A percentile compares a stretch with the other conserved stretches of the same genome.
Conservation (phyloP, 2,888 invertebrate species). For the Ophioninae sp. region DNA sequence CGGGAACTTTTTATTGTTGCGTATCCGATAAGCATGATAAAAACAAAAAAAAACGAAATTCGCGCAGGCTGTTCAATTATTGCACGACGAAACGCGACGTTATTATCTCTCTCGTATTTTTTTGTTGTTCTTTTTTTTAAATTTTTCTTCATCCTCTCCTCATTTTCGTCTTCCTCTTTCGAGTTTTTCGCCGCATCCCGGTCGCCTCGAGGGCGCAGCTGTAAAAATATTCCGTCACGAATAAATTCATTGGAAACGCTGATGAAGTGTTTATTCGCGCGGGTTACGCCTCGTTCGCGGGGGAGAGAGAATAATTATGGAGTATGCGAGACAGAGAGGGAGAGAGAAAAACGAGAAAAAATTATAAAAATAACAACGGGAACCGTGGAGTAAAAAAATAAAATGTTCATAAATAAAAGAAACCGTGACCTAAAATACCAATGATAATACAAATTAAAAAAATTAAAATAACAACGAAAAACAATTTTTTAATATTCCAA, state of each 20-base stretch:
- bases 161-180: too few relatives aligned
- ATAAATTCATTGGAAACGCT: slow-evolving; percentile 6
- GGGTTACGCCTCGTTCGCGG: not conserved
- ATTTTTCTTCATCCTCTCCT: too few relatives aligned
- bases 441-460: too few relatives aligned
- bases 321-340: too few relatives aligned
- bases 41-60: slow-evolving; percentile 5
- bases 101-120: not conserved
- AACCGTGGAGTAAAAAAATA: too few relatives aligned
- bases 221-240: slow-evolving; percentile 12
- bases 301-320: not conserved
- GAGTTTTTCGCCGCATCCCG: slow-evolving; percentile 9
- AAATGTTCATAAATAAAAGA: too few relatives aligned
- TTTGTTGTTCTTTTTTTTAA: too few relatives aligned
- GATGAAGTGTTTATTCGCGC: slow-evolving; percentile 15
- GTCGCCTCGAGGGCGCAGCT: not conserved
- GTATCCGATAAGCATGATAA: not conserved
- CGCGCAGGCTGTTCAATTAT: slow-evolving; percentile 14
- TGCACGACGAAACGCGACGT: not conserved
- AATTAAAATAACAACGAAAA: too few relatives aligned
- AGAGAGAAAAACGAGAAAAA: too few relatives aligned
- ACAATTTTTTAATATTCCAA: too few relatives aligned
- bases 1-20: not conserved
- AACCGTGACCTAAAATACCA: too few relatives aligned
- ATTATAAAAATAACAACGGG: not conserved